These are phyloP conservation scores for Eupelmus urozonus DNA, from an alignment of 2,888 invertebrate genomes.

Conservation along the genomic window DNA sequence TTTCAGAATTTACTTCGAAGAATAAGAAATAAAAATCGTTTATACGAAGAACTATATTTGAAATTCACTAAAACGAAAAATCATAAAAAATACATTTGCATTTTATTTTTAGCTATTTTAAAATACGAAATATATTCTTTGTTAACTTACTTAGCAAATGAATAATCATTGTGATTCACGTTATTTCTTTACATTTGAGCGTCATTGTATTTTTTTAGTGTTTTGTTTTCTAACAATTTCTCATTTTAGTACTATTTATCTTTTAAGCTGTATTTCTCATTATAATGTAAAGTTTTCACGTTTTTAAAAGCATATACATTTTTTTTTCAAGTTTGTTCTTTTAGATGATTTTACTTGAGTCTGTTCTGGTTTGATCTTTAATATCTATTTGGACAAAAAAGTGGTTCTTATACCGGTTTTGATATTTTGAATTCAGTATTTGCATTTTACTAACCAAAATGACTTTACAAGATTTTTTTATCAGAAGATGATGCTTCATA, in stretches of 20 bases:
- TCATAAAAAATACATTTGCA: not conserved
- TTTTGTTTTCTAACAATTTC: not conserved
- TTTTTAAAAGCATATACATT: not conserved
- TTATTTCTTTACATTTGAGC: not conserved
- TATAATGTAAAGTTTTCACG: not conserved
- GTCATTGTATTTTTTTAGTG: not conserved
- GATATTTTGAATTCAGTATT: not conserved
- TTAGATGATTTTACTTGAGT: not conserved
- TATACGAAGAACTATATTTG: too few relatives aligned
- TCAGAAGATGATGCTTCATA: too few relatives aligned
- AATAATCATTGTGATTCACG: slow-evolving; percentile 44
- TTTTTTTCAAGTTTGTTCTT: not conserved
- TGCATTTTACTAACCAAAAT: slow-evolving; percentile 17
- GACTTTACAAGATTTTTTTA: not conserved
- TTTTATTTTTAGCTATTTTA: slow-evolving; percentile 20
- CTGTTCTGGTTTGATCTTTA: not conserved
- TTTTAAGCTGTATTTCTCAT: not conserved
- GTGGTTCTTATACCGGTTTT: slow-evolving; percentile 11
- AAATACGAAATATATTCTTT: slow-evolving; percentile 7
- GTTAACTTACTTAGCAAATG: slow-evolving; percentile 37
- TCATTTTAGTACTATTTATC: not conserved
- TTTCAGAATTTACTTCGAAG: too few relatives aligned
- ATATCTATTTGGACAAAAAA: slow-evolving; percentile 19
- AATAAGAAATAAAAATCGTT: too few relatives aligned
- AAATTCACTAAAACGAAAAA: too few relatives aligned